phyloP scores from a whole-genome alignment of 1,140 invertebrate genomes.

The Bombyx mandarina region DNA sequence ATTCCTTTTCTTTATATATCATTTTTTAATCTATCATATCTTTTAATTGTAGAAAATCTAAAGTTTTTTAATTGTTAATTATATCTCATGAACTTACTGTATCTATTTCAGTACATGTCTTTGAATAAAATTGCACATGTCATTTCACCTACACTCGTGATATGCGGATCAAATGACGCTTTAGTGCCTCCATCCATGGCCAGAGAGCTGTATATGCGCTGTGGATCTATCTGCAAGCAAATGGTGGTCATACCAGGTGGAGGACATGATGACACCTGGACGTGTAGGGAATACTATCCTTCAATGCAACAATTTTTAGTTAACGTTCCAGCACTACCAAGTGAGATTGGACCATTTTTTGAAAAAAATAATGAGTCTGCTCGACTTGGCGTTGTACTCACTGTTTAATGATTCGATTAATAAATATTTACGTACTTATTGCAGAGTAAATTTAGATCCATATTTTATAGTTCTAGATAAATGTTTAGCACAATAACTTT shows the following conservation, averaged over 20 bases:
- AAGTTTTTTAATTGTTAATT: no score
- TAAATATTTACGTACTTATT: no score
- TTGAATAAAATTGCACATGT: slow-evolving; percentile 78
- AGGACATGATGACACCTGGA: slow-evolving; percentile 93
- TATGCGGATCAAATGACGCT: slow-evolving; percentile 86
- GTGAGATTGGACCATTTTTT: slow-evolving; percentile 27
- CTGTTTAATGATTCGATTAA: slow-evolving; percentile 17
- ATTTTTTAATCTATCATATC: no score
- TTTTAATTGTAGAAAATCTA: no score
- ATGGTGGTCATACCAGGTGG: slow-evolving; percentile 81
- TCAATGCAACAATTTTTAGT: slow-evolving; percentile 45
- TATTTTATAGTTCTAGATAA: no score
- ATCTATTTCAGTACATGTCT: slow-evolving; percentile 78
- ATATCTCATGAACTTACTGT: no score
- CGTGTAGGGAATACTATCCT: slow-evolving; percentile 51
- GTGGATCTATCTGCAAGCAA: slow-evolving; percentile 79
- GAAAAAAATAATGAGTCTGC: slow-evolving; percentile 24
- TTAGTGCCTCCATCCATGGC: slow-evolving; percentile 91
- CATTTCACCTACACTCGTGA: slow-evolving; percentile 80
- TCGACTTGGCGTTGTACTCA: slow-evolving; percentile 25
- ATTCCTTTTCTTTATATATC: no score
- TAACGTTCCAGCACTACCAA: slow-evolving; percentile 37
- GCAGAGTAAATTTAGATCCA: no score
- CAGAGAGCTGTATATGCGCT: slow-evolving; percentile 79
- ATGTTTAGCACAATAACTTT: no score